Conservation (phyloP, 2,888 invertebrate species). For the Tryphoninae sp. region DNA sequence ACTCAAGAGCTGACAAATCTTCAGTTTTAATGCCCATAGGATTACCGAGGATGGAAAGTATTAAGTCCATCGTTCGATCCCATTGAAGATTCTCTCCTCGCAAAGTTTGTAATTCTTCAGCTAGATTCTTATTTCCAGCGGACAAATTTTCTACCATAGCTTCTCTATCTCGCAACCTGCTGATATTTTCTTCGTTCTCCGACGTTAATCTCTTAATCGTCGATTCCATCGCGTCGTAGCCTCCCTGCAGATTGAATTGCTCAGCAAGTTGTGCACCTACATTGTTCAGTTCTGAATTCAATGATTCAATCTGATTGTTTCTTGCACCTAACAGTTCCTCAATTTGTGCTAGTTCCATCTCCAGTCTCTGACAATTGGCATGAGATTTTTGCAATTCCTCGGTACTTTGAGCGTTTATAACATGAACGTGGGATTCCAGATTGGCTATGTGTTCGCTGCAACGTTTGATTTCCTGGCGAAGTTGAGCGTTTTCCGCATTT, state of each 20-base stretch:
- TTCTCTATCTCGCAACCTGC: conserved; percentile 44
- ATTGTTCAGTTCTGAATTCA: conserved; percentile 65
- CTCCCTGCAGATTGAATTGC: conserved; percentile 41
- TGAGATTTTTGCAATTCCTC: conserved; percentile 50
- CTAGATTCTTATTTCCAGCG: conserved; percentile 13
- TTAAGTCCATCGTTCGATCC: conserved; percentile 1
- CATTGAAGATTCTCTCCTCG: conserved; percentile 12
- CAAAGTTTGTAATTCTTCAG: conserved; percentile 4
- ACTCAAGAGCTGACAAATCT: conserved; percentile 2
- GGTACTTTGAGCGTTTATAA: conserved; percentile 45
- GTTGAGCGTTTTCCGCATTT: conserved; percentile 38
- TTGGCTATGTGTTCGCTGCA: conserved; percentile 58
- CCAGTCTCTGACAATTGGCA: conserved; percentile 47
- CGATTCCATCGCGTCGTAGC: conserved; percentile 59
- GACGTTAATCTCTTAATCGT: conserved; percentile 67
- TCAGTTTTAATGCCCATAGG: neutral
- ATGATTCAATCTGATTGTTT: conserved; percentile 60
- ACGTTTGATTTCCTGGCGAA: conserved; percentile 60
- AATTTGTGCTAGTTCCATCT: conserved; percentile 56
- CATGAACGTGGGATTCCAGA: conserved; percentile 54
- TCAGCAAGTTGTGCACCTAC: conserved; percentile 50
- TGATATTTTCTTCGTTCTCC: conserved; percentile 34
- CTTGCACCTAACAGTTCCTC: conserved; percentile 60
- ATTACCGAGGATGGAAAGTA: conserved; percentile 21
- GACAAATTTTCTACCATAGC: conserved; percentile 28